A percentile compares a stretch with the other conserved stretches of the same genome.
phyloP scores from a whole-genome alignment of 2,797 vertebrate species.

The Danio albolineatus region DNA sequence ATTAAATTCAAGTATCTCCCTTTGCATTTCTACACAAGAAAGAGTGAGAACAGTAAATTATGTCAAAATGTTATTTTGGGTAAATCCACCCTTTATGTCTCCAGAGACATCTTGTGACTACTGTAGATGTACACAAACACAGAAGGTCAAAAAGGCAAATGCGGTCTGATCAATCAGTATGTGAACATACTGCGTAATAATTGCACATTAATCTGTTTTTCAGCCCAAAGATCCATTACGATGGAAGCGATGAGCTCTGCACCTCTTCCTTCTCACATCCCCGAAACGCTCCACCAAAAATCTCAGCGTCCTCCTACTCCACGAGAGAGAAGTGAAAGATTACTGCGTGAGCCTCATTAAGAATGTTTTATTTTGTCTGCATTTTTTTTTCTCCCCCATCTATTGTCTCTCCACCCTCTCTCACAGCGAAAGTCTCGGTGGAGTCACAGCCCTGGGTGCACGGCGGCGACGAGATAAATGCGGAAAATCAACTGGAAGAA shows the following conservation, averaged over 20 bases:
- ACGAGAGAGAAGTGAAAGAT: constrained; percentile 50
- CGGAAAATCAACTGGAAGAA: constrained; percentile 62
- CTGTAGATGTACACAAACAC: background rate
- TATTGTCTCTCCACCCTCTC: constrained; percentile 48
- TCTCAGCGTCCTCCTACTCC: constrained; percentile 33
- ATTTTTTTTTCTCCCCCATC: constrained; percentile 10
- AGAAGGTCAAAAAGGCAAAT: background rate
- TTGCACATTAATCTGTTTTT: constrained; percentile 27
- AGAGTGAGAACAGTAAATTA: background rate
- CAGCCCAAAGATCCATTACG: constrained; percentile 13
- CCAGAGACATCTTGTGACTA: background rate
- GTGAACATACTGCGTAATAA: background rate
- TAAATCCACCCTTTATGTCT: background rate
- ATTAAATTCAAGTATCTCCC: too few species aligned
- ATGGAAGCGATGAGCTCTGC: constrained; percentile 10
- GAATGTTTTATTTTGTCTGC: constrained; percentile 47
- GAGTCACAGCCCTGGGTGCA: constrained; percentile 38
- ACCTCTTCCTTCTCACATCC: constrained; percentile 30
- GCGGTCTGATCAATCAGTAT: background rate
- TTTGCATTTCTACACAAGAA: too few species aligned
- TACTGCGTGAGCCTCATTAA: constrained; percentile 44
- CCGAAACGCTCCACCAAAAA: constrained; percentile 30
- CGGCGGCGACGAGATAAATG: constrained; percentile 36
- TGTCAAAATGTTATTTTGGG: background rate
- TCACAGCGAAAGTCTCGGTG: constrained; percentile 20